Evolutionary conservation across 2,797 vertebrate genomes (phyloP).

Genomic region (Rhinella marina): DNA sequence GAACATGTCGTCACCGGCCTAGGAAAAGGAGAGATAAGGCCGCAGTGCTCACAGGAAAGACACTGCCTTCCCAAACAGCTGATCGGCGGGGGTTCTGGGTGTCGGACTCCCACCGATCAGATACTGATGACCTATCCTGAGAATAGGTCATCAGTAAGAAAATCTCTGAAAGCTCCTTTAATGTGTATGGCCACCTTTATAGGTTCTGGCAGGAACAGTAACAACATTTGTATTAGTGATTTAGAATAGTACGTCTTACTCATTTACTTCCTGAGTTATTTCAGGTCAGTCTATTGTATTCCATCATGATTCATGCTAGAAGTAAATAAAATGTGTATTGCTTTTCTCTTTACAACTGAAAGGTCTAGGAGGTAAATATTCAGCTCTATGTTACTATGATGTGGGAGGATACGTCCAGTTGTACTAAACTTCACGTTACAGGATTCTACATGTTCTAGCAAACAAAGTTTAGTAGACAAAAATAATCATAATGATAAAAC

Average conservation of each 20-base stretch:
- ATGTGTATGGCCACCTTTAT: neutral
- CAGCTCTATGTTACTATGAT: neutral
- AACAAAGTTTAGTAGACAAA: too few relatives aligned
- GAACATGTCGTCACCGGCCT: too few relatives aligned
- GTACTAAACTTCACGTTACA: neutral
- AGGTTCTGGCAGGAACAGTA: neutral
- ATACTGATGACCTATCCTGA: too few relatives aligned
- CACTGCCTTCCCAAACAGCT: too few relatives aligned
- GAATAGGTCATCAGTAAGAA: too few relatives aligned
- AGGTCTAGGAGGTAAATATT: neutral
- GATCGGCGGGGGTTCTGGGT: too few relatives aligned
- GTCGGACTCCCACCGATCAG: too few relatives aligned
- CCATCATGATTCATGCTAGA: neutral
- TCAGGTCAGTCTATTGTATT: conserved; percentile 7
- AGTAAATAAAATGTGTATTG: conserved; percentile 26
- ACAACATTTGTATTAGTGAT: neutral
- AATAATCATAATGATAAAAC: too few relatives aligned
- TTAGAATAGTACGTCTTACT: neutral
- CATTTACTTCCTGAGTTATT: conserved; percentile 17
- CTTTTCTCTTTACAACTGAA: neutral
- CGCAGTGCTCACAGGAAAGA: too few relatives aligned
- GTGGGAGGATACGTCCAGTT: neutral
- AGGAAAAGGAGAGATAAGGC: too few relatives aligned
- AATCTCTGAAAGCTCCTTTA: too few relatives aligned
- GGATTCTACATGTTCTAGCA: too few relatives aligned